These are phyloP conservation scores for Noctua fimbriata DNA, from an alignment of 2,888 invertebrate genomes.

Conservation along the genomic window DNA sequence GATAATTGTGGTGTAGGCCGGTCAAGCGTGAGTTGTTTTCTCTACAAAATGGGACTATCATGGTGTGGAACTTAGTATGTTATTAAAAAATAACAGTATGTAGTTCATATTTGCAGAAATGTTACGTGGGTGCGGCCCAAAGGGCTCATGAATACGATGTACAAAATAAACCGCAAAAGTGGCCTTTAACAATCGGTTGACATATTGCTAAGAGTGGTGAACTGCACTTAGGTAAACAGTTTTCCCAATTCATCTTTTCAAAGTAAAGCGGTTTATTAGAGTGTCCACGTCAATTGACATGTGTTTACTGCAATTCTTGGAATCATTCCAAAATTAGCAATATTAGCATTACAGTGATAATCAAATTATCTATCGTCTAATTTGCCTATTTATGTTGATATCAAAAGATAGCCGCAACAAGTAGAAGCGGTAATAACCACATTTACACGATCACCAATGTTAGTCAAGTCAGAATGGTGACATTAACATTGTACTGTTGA, in stretches of 20 bases:
- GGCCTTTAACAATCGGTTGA: not conserved
- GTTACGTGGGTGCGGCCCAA: not conserved
- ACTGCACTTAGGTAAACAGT: not conserved
- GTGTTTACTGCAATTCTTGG: conserved; percentile 20
- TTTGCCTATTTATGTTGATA: conserved; percentile 29
- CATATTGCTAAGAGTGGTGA: not conserved
- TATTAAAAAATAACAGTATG: too few relatives aligned
- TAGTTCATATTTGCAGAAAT: conserved; percentile 5
- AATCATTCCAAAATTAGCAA: conserved; percentile 22
- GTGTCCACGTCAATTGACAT: not conserved
- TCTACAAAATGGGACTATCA: conserved; percentile 8
- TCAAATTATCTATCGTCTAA: conserved; percentile 1
- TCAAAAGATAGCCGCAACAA: conserved; percentile 3
- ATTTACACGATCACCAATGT: not conserved
- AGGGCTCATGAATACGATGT: not conserved
- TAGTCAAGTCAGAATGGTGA: not conserved
- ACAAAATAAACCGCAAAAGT: not conserved
- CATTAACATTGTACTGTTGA: not conserved
- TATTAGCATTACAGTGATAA: conserved; percentile 36
- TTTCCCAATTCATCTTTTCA: not conserved
- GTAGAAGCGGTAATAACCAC: conserved; percentile 1
- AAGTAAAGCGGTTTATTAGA: not conserved
- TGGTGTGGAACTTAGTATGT: conserved; percentile 1
- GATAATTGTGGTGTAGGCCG: conserved; percentile 14
- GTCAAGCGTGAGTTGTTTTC: conserved; percentile 27